Conservation (phyloP, 2,888 invertebrate species). For the Diaprepes abbreviatus region DNA sequence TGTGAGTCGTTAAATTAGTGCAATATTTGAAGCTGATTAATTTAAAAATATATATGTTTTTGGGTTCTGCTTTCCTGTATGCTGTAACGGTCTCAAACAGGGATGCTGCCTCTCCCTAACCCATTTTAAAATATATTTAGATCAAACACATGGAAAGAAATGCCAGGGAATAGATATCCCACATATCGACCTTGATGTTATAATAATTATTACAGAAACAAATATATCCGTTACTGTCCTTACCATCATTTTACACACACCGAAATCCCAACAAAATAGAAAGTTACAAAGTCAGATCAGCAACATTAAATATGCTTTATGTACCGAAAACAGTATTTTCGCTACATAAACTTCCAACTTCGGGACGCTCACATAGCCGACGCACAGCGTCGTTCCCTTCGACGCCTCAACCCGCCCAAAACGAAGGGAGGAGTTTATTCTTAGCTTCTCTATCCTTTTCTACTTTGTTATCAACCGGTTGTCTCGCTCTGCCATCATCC, state of each 20-base stretch:
- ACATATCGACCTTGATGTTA: too few species aligned
- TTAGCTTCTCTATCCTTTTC: constrained; percentile 10
- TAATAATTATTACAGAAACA: too few species aligned
- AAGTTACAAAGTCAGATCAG: constrained; percentile 48
- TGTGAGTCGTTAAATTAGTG: too few species aligned
- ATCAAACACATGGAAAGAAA: too few species aligned
- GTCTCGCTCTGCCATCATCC: constrained; percentile 10
- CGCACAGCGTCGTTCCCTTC: constrained; percentile 6
- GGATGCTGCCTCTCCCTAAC: too few species aligned
- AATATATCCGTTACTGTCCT: constrained; percentile 6
- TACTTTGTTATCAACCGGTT: background rate
- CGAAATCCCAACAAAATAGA: constrained; percentile 41
- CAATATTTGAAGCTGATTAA: too few species aligned
- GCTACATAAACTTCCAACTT: constrained; percentile 44
- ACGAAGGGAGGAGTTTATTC: constrained; percentile 18
- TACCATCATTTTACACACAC: constrained; percentile 24
- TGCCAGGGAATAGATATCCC: too few species aligned
- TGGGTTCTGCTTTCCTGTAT: too few species aligned
- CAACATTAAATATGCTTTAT: constrained; percentile 48
- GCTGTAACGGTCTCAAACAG: too few species aligned
- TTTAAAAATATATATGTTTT: too few species aligned
- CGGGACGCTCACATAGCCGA: constrained; percentile 26
- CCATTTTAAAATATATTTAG: too few species aligned
- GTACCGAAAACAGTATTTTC: constrained; percentile 47
- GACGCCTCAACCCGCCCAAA: constrained; percentile 14